Base-by-base conservation (phyloP, 1,140 invertebrate genomes). In the Meloidogyne exigua region DNA sequence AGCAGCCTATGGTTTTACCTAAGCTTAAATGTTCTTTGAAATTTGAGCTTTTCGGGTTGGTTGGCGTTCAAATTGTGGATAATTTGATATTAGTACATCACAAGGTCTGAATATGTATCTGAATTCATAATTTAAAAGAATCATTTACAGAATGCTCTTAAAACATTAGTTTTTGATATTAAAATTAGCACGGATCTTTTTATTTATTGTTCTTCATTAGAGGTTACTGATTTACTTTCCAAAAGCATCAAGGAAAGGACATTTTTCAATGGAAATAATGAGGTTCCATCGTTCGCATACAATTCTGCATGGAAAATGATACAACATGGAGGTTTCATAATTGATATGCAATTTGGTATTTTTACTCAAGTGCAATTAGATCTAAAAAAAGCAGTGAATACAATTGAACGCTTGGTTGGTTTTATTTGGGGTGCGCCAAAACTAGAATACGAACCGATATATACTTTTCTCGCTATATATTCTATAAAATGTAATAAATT, bases 251-350 rank as follows among this genome's bases (percentile, higher is more conserved):
- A 25, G 3, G 15, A 25, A 25, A 5, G 5, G 0, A 1, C 1
- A 15, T 18, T 15, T 39, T 1, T 18, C 4, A 28, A n/a, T 18
- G 26, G 21, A 15, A 67, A 18, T 63, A 67, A 18, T 63, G 39
- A 18, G 21, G n/a, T 13, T 72, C n/a, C 25, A 9, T 15, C 13
- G 49, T 73, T 73, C 65, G 25, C 26, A 12, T 73, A 73, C 28
- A 64, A 64, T 36, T 62, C 72, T 11, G 72, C 72, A 5, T 73
- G 72, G 72, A 66, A 73, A 32, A 73, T 73, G 57, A 57, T 57
- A 9, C 65, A 26, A 32, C 9, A 42, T 32, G n/a, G 32, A 12
- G 42, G 57, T 39, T 42, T 62, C 62, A 65, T 73, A 65, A 21
- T 73, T 32, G 72, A 73, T 64, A 28, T 73, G 72, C 26, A 73